Evolutionary conservation across 2,888 invertebrate genomes (phyloP).

Genomic region (Sympetrum striolatum): DNA sequence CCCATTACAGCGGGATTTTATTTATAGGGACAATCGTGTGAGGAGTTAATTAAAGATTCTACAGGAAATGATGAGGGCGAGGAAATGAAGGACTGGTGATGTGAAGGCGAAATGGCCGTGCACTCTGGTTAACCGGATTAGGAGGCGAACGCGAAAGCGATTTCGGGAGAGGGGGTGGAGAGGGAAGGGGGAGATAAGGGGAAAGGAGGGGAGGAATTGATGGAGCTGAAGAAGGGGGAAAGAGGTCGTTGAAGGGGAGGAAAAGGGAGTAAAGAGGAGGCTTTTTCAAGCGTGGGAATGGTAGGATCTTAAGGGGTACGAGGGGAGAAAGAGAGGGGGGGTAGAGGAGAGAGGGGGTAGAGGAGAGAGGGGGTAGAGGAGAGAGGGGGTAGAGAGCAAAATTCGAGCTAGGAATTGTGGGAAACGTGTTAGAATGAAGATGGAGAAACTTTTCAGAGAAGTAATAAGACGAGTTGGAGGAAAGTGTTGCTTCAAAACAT

Average conservation of each 20-base stretch:
- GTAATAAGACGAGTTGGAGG: too few species aligned
- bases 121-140: not conserved
- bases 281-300: not conserved
- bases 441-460: too few species aligned
- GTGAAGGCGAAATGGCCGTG: not conserved
- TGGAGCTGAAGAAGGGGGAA: not conserved
- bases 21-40: too few species aligned
- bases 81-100: conserved; percentile 19
- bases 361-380: not conserved
- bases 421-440: too few species aligned
- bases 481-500: too few species aligned
- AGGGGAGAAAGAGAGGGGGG: not conserved
- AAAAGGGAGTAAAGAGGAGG: not conserved
- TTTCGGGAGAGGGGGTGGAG: not conserved
- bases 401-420: too few species aligned
- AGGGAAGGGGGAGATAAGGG: not conserved
- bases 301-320: not conserved
- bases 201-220: not conserved
- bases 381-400: not conserved
- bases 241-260: not conserved
- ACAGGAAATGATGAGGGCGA: not conserved
- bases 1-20: too few species aligned
- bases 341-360: too few species aligned
- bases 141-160: not conserved
- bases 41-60: too few species aligned